Base-by-base conservation (phyloP, 2,113 vertebrate genomes). In the Megalops atlanticus region DNA sequence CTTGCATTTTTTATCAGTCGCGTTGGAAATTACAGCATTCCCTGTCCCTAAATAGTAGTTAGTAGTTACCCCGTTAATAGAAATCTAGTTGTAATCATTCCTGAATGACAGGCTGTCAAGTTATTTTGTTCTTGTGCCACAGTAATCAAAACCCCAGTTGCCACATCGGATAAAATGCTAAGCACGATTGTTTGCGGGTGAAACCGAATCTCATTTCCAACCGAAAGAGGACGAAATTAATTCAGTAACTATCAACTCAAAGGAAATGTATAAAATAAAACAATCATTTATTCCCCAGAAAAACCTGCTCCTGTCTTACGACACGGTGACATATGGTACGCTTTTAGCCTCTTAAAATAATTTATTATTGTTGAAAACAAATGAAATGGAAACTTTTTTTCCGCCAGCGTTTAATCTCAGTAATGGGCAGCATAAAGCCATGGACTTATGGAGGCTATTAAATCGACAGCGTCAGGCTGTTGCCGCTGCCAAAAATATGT, bases 401-500 rank as follows among this genome's bases (percentile, higher is more conserved):
- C 31, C 45, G 36, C 69, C 31, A 36, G 33, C n/a, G 49, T 49
- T 27, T 64, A 73, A 80, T 73, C 43, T 73, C 35, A 27, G 12
- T 80, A 73, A 52, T 54, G 43, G 78, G 27, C 38, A 64, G 54
- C 35, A n/a, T 71, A 21, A 24, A 18, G 36, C 77, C 45, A 70
- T 40, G 40, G 27, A 27, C 31, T 18, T 36, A 69, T 40, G 54
- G n/a, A 41, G n/a, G n/a, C 58, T 68, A n/a, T 27, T 70, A 36
- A 70, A 3, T 70, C 31, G 33, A 70, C 68, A 12, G 69, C 21
- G 33, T 71, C 21, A 31, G 21, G 58, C n/a, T 71, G 31, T 2
- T 21, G 16, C 18, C 76, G 36, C 18, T 16, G 52, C 52, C 21
- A 68, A 69, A 41, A 79, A 40, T 40, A 35, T 38, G 24, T 74